Evolutionary conservation across 64 coral and sea anemone genomes (phyloP).

Genomic region (Pachyseris speciosa): DNA sequence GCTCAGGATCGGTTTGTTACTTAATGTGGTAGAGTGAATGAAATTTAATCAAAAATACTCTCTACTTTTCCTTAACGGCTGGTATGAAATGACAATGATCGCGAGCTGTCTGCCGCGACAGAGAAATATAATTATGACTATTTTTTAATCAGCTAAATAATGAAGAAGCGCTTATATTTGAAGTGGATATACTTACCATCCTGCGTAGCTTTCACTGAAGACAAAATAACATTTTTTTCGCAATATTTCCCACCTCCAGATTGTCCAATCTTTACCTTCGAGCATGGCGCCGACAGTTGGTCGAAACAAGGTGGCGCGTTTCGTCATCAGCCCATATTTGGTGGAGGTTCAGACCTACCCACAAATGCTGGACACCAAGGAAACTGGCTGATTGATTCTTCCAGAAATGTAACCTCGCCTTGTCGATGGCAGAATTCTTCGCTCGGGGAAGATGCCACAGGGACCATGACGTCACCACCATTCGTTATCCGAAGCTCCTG

Average conservation of each 20-base stretch:
- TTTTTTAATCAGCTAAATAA: no score
- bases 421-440: constrained; percentile 9
- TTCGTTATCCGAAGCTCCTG: constrained; percentile 43
- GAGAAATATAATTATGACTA: no score
- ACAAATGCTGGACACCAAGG: constrained; percentile 26
- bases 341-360: neutral
- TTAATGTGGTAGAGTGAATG: no score
- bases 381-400: constrained; percentile 52
- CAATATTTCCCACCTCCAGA: neutral
- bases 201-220: no score
- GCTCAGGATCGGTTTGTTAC: no score
- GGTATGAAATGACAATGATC: no score
- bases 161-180: no score
- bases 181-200: no score
- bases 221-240: no score
- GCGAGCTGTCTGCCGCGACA: no score
- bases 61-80: no score
- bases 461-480: constrained; percentile 52
- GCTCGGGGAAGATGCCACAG: constrained; percentile 11
- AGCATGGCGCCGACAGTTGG: constrained; percentile 32
- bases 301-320: constrained; percentile 28
- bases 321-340: constrained; percentile 41
- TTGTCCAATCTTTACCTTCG: constrained; percentile 56
- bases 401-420: constrained; percentile 46
- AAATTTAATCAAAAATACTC: no score